Evolutionary conservation across 2,113 vertebrate species (phyloP), one percentile per base, ranked within the genome.

Genomic region (Gymnarchus niloticus): DNA sequence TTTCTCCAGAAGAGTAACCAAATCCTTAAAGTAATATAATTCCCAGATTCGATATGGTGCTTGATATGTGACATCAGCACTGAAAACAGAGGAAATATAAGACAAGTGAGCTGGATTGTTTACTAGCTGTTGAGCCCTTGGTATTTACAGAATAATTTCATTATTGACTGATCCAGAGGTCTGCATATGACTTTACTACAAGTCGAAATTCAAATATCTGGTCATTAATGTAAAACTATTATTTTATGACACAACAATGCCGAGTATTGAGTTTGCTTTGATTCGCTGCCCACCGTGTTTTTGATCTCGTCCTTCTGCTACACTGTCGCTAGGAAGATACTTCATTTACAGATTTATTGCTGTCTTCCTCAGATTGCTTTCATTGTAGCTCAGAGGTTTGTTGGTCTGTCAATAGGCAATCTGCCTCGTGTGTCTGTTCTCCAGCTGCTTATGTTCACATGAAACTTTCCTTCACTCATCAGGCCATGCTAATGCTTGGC

Each of bases 1-100:
- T 92, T 85, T 85, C 88, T 90, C 91, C 6, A 91, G 90, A 84
- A 86, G 89, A 87, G 85, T 90, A 89, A 91, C 91, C 89, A 90
- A 84, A 89, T 73, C 6, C 54, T 88, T 87, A 51, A 89, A 89
- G 89, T 85, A 87, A 93, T 92, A 51, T 48, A 57, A 56, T 33
- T 28, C 51, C 17, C 46, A 17, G 25, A 59, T 54, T 23, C 73
- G 52, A 82, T 28, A 28, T 33, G 49, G 76, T 81, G n/a, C 44
- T 46, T 37, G 6, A 2, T 85, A 81, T 25, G 46, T 21, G 41
- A 48, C 44, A n/a, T 28, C 85, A 86, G 12, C 21, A 2, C 17
- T 52, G 78, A 69, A 21, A n/a, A 52, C 73, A n/a, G 37, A 69
- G 48, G 25, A 59, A 73, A 51, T 41, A 25, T 19, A 9, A 48